Evolutionary conservation across 1,140 invertebrate genomes (phyloP).

Genomic region (Pseudomyrmex flavicornis): DNA sequence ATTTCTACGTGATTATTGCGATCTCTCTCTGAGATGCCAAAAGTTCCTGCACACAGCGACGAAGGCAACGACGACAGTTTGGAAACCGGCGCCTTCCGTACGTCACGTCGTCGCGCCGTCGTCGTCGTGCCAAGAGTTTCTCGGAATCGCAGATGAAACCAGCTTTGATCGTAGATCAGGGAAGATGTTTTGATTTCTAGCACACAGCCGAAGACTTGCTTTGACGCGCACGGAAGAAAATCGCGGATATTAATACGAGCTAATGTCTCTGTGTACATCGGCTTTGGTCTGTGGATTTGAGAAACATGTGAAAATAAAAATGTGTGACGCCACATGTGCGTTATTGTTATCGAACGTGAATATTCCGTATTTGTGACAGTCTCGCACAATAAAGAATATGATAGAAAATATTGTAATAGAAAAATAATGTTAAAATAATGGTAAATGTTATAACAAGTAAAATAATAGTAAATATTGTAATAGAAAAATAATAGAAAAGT

Average conservation of each 20-base stretch:
- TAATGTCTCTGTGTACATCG: constrained; percentile 6
- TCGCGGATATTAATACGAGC: constrained; percentile 39
- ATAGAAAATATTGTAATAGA: too few relatives aligned
- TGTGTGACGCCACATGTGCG: not conserved
- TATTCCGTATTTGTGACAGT: not conserved
- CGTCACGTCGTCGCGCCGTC: not conserved
- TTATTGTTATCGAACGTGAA: not conserved
- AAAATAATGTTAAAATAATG: too few relatives aligned
- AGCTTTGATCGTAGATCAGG: constrained; percentile 64
- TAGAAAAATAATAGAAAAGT: too few relatives aligned
- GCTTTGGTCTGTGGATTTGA: not conserved
- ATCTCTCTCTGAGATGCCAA: constrained; percentile 2
- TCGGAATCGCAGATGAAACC: constrained; percentile 47
- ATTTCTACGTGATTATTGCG: constrained; percentile 1
- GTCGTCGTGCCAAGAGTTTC: constrained; percentile 65
- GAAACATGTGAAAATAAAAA: not conserved
- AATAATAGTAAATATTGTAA: too few relatives aligned
- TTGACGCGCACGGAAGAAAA: constrained; percentile 9
- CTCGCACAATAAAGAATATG: not conserved
- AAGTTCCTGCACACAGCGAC: constrained; percentile 9
- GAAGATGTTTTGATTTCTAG: constrained; percentile 61
- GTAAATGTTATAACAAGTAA: too few relatives aligned
- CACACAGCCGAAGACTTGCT: constrained; percentile 37
- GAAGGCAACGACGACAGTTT: not conserved
- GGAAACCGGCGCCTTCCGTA: constrained; percentile 14